phyloP scores from a whole-genome alignment of 2,888 invertebrate genomes.

The Silvanus unidentatus region DNA sequence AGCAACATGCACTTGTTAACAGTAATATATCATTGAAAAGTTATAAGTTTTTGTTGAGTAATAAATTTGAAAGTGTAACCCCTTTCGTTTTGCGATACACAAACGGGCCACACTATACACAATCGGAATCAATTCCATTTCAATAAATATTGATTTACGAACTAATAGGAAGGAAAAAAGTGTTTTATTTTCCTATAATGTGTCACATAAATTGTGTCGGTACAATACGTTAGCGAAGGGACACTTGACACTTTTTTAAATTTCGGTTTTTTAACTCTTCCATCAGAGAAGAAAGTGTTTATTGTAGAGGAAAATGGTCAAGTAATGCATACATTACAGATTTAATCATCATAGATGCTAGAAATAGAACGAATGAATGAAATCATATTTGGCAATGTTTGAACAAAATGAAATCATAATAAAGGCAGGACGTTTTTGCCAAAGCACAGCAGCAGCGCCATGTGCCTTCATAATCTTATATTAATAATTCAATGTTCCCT shows the following conservation, averaged over 20 bases:
- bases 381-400: background rate
- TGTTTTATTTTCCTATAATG: slow-evolving; percentile 42
- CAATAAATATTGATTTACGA: slow-evolving; percentile 45
- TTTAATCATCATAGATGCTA: no score
- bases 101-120: no score
- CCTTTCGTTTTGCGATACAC: no score
- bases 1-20: no score
- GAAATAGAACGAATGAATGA: no score
- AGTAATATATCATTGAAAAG: background rate
- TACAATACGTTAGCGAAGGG: background rate
- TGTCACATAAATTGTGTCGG: slow-evolving; percentile 36
- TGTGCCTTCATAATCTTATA: slow-evolving; percentile 45
- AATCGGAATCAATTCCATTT: slow-evolving; percentile 37
- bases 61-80: slow-evolving; percentile 39
- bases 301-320: no score
- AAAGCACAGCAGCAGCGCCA: slow-evolving; percentile 21
- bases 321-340: no score
- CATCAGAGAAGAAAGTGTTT: no score
- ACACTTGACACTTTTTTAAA: no score
- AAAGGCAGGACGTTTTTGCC: background rate
- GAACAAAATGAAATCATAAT: slow-evolving; percentile 3
- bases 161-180: slow-evolving; percentile 38
- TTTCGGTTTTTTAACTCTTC: no score
- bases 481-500: slow-evolving; percentile 49
- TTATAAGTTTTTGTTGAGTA: slow-evolving; percentile 23